These are phyloP conservation scores for Eupristina koningsbergeri DNA, from an alignment of 1,140 invertebrate species.

Conservation along the genomic window DNA sequence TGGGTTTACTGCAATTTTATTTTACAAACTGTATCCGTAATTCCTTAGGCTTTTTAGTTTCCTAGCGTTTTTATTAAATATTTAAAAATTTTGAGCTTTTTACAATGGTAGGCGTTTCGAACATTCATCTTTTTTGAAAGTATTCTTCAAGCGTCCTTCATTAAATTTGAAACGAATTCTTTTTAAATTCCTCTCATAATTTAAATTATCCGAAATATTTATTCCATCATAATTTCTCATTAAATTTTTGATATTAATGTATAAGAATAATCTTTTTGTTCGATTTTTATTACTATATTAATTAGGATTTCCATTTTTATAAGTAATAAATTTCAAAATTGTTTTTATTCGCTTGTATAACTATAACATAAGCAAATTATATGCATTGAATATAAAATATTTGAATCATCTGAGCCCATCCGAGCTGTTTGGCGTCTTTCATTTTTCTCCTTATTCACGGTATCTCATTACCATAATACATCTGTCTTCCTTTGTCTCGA, in stretches of 20 bases:
- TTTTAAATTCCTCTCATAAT: not conserved
- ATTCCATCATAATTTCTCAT: not conserved
- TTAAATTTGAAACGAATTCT: not conserved
- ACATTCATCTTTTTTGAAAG: not conserved
- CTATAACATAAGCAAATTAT: not conserved
- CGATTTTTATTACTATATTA: not conserved
- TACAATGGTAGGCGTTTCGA: not conserved
- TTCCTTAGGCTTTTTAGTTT: not conserved
- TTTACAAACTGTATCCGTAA: not conserved
- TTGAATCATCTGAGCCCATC: not conserved
- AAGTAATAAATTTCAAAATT: not conserved
- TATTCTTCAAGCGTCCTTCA: not conserved
- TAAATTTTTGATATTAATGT: too few relatives aligned
- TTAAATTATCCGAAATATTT: not conserved
- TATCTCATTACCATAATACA: conserved; percentile 29
- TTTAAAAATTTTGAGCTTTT: not conserved
- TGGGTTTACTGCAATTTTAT: not conserved
- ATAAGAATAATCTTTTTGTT: too few relatives aligned
- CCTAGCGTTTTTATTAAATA: not conserved
- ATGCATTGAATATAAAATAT: conserved; percentile 10
- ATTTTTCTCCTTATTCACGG: not conserved
- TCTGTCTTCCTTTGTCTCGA: conserved; percentile 16
- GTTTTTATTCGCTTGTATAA: not conserved
- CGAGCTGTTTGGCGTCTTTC: not conserved
- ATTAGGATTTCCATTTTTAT: not conserved